Evolutionary conservation across 2,888 invertebrate species (phyloP), one percentile per base, ranked within the genome.

Genomic region (Pinctada fucata): DNA sequence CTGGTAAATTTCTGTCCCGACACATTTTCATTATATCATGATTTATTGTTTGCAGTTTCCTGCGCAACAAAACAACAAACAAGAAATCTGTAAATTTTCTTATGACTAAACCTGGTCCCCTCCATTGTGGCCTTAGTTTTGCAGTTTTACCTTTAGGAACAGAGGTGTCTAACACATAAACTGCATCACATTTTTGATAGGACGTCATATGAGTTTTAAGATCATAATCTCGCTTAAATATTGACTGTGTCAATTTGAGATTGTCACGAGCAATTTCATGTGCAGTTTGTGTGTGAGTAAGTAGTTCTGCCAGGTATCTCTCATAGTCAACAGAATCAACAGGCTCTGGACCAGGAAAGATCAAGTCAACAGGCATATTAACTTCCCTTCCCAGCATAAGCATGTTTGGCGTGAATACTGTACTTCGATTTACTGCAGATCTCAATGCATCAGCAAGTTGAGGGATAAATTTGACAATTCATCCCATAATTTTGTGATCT

Each of bases 361-460:
- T 75, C 2, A 82, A 64, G 48, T 79, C 66, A 10, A 73, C 66
- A 3, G 82, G 80, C 3, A 64, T 58, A 67, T 77, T 77, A 0
- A 80, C 72, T 63, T 83, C 82, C 48, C 80, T 70, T 3, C 81
- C 81, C 13, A 83, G 8, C 83, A 83, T 81, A 31, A 83, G 48
- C 67, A 52, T 77, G 52, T 82, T 82, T 1, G 84, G 79, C 2
- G 82, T 82, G 31, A 31, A 31, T 31, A 0, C 31, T 31, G 31
- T 31, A 31, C 31, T 31, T 31, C 31, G 31, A 31, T 31, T 31
- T 31, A 31, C 31, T 31, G 31, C 31, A 31, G 31, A 31, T 31
- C 31, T 31, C 31, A 31, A 31, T 0, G 31, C 31, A 31, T 1
- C 31, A 31, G 31, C 31, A 31, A 31, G 31, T 31, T 31, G 31